phyloP scores from a whole-genome alignment of 2,888 invertebrate genomes.

The Drosophila tanythrix region DNA sequence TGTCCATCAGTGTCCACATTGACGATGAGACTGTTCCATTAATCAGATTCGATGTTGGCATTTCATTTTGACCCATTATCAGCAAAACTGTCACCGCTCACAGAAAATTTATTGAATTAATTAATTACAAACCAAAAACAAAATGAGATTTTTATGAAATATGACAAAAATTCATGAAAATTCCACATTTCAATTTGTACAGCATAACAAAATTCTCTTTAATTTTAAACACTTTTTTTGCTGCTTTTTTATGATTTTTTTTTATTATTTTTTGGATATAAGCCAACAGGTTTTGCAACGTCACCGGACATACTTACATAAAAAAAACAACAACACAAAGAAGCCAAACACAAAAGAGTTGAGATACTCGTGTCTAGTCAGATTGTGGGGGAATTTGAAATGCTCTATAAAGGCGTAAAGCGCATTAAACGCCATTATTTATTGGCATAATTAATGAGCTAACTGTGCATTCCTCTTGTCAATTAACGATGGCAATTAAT shows the following conservation, averaged over 20 bases:
- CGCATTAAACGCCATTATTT: slow-evolving; percentile 7
- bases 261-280: slow-evolving; percentile 26
- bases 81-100: slow-evolving; percentile 66
- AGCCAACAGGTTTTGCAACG: slow-evolving; percentile 62
- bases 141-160: slow-evolving; percentile 11
- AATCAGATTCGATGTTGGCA: slow-evolving; percentile 65
- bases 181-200: slow-evolving; percentile 28
- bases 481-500: not conserved
- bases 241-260: not conserved
- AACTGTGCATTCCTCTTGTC: not conserved
- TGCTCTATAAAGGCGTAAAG: slow-evolving; percentile 42
- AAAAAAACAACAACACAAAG: slow-evolving; percentile 45
- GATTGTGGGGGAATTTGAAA: slow-evolving; percentile 24
- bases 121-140: slow-evolving; percentile 49
- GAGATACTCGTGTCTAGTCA: not conserved
- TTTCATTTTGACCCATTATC: slow-evolving; percentile 60
- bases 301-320: slow-evolving; percentile 40
- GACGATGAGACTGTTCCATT: slow-evolving; percentile 61
- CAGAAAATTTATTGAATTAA: slow-evolving; percentile 70
- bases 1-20: slow-evolving; percentile 56
- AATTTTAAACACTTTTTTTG: not conserved
- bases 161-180: slow-evolving; percentile 29
- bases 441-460: not conserved
- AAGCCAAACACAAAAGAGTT: slow-evolving; percentile 53
- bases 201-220: slow-evolving; percentile 12